These are phyloP conservation scores for Frankliniella fusca DNA, from an alignment of 2,888 invertebrate genomes.

Conservation along the genomic window DNA sequence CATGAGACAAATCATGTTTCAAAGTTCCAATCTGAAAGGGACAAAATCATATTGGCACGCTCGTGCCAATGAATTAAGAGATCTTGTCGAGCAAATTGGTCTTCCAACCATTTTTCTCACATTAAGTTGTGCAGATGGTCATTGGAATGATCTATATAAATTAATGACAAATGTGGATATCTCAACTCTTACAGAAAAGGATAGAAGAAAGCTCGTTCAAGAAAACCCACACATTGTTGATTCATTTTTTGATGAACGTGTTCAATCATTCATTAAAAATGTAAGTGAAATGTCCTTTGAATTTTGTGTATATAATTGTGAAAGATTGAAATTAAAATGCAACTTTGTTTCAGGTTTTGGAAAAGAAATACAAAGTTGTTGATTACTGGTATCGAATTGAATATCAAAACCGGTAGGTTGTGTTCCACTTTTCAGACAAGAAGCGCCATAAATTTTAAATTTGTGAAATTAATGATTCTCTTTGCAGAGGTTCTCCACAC, in stretches of 20 bases:
- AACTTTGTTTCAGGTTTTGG: not conserved
- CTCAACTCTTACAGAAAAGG: not conserved
- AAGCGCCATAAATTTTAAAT: too few relatives aligned
- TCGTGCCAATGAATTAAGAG: slow-evolving; percentile 32
- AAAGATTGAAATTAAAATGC: too few relatives aligned
- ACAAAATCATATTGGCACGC: slow-evolving; percentile 34
- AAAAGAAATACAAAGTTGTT: slow-evolving; percentile 23
- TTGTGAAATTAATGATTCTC: too few relatives aligned
- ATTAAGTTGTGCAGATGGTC: slow-evolving; percentile 36
- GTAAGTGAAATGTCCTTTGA: not conserved
- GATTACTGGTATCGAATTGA: slow-evolving; percentile 34
- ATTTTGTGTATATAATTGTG: not conserved
- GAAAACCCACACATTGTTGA: not conserved
- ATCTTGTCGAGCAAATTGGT: slow-evolving; percentile 36
- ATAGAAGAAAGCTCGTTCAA: not conserved
- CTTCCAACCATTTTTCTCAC: slow-evolving; percentile 36
- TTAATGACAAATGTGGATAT: slow-evolving; percentile 2
- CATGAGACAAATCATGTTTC: slow-evolving; percentile 33
- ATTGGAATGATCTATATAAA: slow-evolving; percentile 35
- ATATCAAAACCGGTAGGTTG: slow-evolving; percentile 31
- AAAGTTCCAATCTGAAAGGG: slow-evolving; percentile 33
- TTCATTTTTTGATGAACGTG: not conserved
- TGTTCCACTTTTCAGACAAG: not conserved
- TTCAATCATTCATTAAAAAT: not conserved
- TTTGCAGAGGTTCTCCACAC: slow-evolving; percentile 36